A percentile compares a stretch with the other conserved stretches of the same genome.
phyloP scores from a whole-genome alignment of 35 echinoderm and acorn worm genomes.

The Stichopus chloronotus region DNA sequence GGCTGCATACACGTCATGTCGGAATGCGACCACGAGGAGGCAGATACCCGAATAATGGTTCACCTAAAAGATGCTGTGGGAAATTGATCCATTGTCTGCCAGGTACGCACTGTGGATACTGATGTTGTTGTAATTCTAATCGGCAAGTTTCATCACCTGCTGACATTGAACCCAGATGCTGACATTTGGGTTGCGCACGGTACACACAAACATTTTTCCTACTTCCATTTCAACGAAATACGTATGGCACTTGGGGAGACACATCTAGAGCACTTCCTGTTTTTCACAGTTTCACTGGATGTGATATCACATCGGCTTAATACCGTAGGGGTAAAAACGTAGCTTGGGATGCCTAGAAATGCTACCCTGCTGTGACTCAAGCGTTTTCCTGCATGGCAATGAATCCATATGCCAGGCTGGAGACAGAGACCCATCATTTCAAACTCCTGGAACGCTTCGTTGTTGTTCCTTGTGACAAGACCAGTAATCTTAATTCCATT shows the following conservation, averaged over 20 bases:
- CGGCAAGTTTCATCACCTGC: constrained; percentile 60
- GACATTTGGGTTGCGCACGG: constrained; percentile 73
- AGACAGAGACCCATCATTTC: constrained; percentile 52
- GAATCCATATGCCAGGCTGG: no score
- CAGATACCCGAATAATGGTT: no score
- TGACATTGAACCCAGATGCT: neutral
- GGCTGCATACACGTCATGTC: no score
- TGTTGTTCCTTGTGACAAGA: neutral
- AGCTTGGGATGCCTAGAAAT: constrained; percentile 57
- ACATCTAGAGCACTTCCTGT: constrained; percentile 47
- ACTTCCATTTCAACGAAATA: neutral
- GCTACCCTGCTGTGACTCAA: no score
- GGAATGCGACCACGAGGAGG: no score
- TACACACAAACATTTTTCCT: constrained; percentile 43
- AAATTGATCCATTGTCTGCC: no score
- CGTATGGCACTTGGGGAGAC: constrained; percentile 21
- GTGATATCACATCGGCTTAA: constrained; percentile 61
- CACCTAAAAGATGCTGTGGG: no score
- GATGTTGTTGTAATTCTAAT: constrained; percentile 80
- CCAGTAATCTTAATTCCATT: constrained; percentile 20
- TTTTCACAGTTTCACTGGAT: no score
- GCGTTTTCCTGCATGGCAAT: no score
- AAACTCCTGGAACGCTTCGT: no score
- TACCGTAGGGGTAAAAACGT: constrained; percentile 56
- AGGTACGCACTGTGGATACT: no score